A percentile compares a stretch with the other conserved stretches of the same genome.
Evolutionary conservation across 2,888 invertebrate species (phyloP).

Genomic region (Eurytoma californica): DNA sequence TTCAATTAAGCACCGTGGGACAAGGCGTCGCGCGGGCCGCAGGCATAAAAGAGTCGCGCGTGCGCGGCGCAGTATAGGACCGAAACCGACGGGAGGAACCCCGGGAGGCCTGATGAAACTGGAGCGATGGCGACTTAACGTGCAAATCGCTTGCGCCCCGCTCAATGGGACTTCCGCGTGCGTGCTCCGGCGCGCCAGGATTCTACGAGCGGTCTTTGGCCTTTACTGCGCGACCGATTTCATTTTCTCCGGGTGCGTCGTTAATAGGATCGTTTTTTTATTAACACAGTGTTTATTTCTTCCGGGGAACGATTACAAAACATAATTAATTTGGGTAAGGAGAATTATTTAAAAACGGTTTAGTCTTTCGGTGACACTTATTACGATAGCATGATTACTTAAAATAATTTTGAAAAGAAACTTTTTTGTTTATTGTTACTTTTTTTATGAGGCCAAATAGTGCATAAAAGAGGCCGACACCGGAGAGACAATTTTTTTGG

Average conservation of each 20-base stretch:
- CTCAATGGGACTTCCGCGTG: slow-evolving; percentile 21
- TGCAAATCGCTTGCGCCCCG: slow-evolving; percentile 17
- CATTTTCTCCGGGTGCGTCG: neutral
- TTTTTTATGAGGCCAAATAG: too few relatives aligned
- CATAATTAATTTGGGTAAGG: too few relatives aligned
- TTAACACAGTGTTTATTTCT: neutral
- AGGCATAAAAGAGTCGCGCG: slow-evolving; percentile 7
- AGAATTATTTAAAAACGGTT: too few relatives aligned
- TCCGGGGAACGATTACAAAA: neutral
- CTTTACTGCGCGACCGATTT: neutral
- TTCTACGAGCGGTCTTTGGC: neutral
- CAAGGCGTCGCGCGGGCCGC: neutral
- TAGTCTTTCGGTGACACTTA: too few relatives aligned
- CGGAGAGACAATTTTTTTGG: too few relatives aligned
- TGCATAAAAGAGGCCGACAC: too few relatives aligned
- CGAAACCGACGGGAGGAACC: slow-evolving; percentile 1
- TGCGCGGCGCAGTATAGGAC: slow-evolving; percentile 5
- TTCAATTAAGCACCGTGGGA: slow-evolving; percentile 39
- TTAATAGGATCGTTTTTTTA: neutral
- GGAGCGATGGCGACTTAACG: slow-evolving; percentile 37
- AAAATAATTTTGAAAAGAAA: too few relatives aligned
- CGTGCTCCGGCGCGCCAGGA: slow-evolving; percentile 14
- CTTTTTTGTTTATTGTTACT: too few relatives aligned
- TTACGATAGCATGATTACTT: too few relatives aligned
- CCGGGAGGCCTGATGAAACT: slow-evolving; percentile 38